Conservation (phyloP, 2,888 invertebrate genomes). For the Plusia festucae region DNA sequence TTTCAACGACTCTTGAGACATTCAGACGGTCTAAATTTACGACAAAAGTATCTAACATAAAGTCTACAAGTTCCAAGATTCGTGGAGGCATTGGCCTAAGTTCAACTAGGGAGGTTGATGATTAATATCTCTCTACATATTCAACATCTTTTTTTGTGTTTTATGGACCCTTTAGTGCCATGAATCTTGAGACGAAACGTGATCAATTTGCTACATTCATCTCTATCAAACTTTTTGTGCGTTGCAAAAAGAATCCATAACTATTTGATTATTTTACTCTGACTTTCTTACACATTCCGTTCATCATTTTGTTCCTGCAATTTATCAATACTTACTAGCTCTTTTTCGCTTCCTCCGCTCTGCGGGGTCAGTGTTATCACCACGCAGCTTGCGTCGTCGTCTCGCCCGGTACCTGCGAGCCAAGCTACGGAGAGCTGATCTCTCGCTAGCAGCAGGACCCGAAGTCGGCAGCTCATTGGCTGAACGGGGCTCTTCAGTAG, state of each 20-base stretch:
- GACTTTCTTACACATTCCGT: not conserved
- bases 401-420: slow-evolving; percentile 91
- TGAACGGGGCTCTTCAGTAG: slow-evolving; percentile 85
- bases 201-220: not conserved
- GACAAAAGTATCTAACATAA: slow-evolving; percentile 52
- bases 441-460: slow-evolving; percentile 90
- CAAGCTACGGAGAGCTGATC: slow-evolving; percentile 91
- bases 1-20: not conserved
- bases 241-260: not conserved
- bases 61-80: slow-evolving; percentile 41
- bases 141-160: slow-evolving; percentile 22
- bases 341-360: slow-evolving; percentile 87
- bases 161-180: slow-evolving; percentile 24
- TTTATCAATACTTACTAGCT: slow-evolving; percentile 77
- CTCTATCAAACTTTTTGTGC: not conserved
- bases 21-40: slow-evolving; percentile 29
- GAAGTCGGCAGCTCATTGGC: slow-evolving; percentile 91
- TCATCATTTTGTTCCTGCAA: not conserved
- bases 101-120: slow-evolving; percentile 37
- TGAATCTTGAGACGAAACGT: not conserved
- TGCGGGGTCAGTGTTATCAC: slow-evolving; percentile 81
- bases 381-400: slow-evolving; percentile 82
- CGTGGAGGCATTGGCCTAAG: slow-evolving; percentile 40
- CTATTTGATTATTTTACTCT: not conserved
- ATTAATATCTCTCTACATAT: slow-evolving; percentile 21